Evolutionary conservation across 1,140 invertebrate genomes (phyloP).

Genomic region (Meteorus sp.): DNA sequence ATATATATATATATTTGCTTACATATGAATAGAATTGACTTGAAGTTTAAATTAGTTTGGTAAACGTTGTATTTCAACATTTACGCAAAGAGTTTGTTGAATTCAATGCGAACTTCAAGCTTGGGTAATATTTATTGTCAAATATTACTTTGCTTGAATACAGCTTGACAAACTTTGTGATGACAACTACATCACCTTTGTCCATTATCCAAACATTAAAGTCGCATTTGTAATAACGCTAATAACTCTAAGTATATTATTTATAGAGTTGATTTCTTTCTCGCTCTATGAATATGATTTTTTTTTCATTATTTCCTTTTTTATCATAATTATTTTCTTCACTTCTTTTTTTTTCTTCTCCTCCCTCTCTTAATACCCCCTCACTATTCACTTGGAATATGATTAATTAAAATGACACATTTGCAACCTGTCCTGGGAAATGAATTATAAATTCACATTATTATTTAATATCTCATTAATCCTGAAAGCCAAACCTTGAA

Average conservation of each 20-base stretch:
- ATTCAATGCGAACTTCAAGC: background rate
- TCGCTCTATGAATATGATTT: constrained; percentile 26
- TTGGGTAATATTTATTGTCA: constrained; percentile 9
- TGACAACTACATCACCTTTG: constrained; percentile 9
- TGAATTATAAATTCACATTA: background rate
- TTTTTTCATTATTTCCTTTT: constrained; percentile 37
- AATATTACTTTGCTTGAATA: constrained; percentile 18
- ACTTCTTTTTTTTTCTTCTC: constrained; percentile 1
- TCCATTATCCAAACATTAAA: constrained; percentile 25
- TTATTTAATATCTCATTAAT: constrained; percentile 2
- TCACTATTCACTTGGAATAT: background rate
- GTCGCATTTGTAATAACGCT: constrained; percentile 32
- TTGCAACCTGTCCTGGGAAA: background rate
- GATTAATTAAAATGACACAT: constrained; percentile 10
- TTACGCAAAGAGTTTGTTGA: background rate
- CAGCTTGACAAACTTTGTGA: constrained; percentile 14
- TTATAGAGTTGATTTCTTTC: constrained; percentile 42
- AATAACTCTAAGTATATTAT: constrained; percentile 42
- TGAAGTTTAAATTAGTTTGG: constrained; percentile 16
- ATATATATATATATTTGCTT: background rate
- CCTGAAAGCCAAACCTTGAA: too few relatives aligned
- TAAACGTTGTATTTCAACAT: constrained; percentile 13
- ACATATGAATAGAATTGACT: background rate
- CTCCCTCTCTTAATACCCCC: too few relatives aligned
- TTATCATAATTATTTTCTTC: constrained; percentile 24